These are phyloP conservation scores for Xiphophorus birchmanni DNA, from an alignment of 2,797 vertebrate species.

Conservation along the genomic window DNA sequence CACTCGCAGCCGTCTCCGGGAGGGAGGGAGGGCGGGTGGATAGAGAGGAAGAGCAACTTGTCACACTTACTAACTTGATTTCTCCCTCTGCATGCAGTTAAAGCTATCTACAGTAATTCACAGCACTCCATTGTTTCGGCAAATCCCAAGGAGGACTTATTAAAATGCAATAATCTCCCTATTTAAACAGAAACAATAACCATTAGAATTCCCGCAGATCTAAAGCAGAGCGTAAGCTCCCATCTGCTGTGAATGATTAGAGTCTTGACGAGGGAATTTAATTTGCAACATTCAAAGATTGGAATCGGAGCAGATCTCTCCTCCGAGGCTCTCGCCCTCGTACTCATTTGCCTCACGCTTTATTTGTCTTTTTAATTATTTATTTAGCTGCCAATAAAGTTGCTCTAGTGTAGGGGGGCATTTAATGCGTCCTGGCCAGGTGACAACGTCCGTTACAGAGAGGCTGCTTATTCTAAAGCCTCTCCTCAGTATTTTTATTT, in stretches of 20 bases:
- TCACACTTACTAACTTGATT: constrained; percentile 99
- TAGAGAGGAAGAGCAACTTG: constrained; percentile 92
- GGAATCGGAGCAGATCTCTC: constrained; percentile 94
- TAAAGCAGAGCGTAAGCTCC: constrained; percentile 96
- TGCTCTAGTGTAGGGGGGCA: constrained; percentile 54
- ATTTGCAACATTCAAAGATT: constrained; percentile 99
- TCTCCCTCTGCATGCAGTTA: constrained; percentile 96
- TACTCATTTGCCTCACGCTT: constrained; percentile 83
- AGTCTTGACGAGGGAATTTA: constrained; percentile 99
- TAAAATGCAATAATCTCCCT: constrained; percentile 99
- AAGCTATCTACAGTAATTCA: constrained; percentile 98
- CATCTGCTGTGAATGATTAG: constrained; percentile 99
- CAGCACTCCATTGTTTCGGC: constrained; percentile 96
- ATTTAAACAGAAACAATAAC: constrained; percentile 99
- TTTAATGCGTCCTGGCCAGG: constrained; percentile 45
- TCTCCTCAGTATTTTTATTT: constrained; percentile 16
- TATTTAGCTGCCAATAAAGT: constrained; percentile 72
- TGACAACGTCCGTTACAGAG: constrained; percentile 38
- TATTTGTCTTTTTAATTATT: constrained; percentile 78
- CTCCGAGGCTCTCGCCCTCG: constrained; percentile 91
- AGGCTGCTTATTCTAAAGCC: constrained; percentile 15
- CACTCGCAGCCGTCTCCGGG: constrained; percentile 92
- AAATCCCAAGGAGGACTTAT: constrained; percentile 99
- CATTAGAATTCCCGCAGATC: constrained; percentile 99
- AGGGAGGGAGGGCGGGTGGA: constrained; percentile 72